Evolutionary conservation across 1,140 invertebrate genomes (phyloP), one percentile per base, ranked within the genome.

Genomic region (Trichonephila inaurata): DNA sequence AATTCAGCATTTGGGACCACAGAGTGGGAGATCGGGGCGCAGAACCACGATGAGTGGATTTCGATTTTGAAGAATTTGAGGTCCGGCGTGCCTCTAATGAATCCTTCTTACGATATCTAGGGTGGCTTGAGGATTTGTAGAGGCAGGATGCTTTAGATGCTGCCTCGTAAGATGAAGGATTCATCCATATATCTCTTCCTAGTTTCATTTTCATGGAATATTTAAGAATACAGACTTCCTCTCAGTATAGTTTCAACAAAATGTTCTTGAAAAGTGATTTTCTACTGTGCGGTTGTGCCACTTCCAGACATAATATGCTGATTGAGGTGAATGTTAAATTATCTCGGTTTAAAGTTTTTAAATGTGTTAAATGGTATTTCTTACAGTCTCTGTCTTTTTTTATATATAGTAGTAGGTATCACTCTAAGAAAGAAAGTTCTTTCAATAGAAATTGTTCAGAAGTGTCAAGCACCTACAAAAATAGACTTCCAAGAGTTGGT

Each of bases 141-240:
- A 92, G 64, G 19, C 91, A 92, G 6, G 91, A 86, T 10, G 91
- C 86, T 44, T 60, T 64, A 60, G 91, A 86, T 6, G 89, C 18
- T 18, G 89, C 69, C 33, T 90, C 69, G 61, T 90, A 90, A 18
- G 89, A 61, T n/a, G 89, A 60, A 18, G 77, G 18, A n/a, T 69
- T 86, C 61, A 92, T 69, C 91, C 82, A 87, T 16, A 92, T 60
- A 92, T 92, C 91, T 92, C 91, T n/a, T 8, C 91, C 91, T 83
- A 92, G 86, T 77, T 92, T 92, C 81, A 58, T 87, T 44, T 28
- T 28, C 58, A 4, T 89, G 44, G 33, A 62, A 16, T 60, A 28
- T 88, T 66, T 44, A 33, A 60, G 83, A 85, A 60, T 61, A 6
- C 72, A 33, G 28, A 33, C 28, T 77, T 77, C 28, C 18, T 40